Percentiles rank a stretch among this genome's conserved stretches.
Evolutionary conservation across 2,888 invertebrate species (phyloP).

Genomic region (Criorhina ranunculi): DNA sequence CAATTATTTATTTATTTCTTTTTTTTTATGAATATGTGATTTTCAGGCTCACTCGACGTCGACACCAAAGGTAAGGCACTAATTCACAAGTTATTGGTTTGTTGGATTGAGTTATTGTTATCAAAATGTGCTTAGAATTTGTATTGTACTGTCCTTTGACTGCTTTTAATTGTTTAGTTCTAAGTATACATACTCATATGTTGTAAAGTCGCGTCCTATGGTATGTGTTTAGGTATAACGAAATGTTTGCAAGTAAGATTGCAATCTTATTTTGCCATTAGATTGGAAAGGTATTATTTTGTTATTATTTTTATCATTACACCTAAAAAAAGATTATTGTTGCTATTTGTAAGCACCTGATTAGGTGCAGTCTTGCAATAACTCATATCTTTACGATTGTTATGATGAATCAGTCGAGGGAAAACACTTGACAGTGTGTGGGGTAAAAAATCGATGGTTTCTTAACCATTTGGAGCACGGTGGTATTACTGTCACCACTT

Average conservation of each 20-base stretch:
- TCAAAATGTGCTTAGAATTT: conserved; percentile 16
- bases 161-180: conserved; percentile 14
- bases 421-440: background rate
- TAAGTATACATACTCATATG: background rate
- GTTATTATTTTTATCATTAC: background rate
- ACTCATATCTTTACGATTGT: background rate
- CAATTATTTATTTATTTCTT: conserved; percentile 19
- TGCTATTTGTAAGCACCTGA: too few species aligned
- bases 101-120: conserved; percentile 29
- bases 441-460: too few species aligned
- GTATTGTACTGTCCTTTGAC: background rate
- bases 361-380: conserved; percentile 16
- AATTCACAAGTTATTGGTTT: conserved; percentile 32
- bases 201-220: background rate
- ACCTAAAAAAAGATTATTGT: background rate
- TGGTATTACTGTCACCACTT: too few species aligned
- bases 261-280: background rate
- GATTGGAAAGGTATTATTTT: background rate
- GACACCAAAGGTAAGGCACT: conserved; percentile 65
- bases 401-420: background rate
- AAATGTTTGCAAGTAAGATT: background rate
- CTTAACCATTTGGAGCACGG: too few species aligned
- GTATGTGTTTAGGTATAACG: background rate
- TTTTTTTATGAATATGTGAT: conserved; percentile 45
- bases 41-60: conserved; percentile 72